Evolutionary conservation across 2,797 vertebrate species (phyloP).

Genomic region (Chelon auratus): DNA sequence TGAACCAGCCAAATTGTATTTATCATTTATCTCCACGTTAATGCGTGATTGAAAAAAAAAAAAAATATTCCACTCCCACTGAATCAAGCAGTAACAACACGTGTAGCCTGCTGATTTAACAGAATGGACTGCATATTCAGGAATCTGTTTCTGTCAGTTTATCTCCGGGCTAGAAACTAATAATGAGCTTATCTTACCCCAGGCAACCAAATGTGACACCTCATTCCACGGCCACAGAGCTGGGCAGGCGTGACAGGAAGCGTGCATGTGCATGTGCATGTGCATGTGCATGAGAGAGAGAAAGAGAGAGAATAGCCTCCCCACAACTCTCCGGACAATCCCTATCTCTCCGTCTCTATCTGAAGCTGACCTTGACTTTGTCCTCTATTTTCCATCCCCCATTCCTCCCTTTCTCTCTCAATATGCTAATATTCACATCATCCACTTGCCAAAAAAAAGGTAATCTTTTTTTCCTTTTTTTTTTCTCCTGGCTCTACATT

Average conservation of each 20-base stretch:
- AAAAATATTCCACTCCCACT: conserved; percentile 7
- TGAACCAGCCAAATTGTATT: conserved; percentile 1
- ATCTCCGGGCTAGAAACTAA: conserved; percentile 60
- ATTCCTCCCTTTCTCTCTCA: neutral
- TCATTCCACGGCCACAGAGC: conserved; percentile 64
- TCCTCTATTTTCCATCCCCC: conserved; percentile 62
- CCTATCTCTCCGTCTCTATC: conserved; percentile 42
- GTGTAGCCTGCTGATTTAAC: conserved; percentile 56
- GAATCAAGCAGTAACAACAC: conserved; percentile 43
- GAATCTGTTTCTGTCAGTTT: conserved; percentile 67
- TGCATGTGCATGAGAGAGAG: neutral
- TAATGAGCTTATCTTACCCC: conserved; percentile 73
- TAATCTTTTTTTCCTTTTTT: conserved; percentile 31
- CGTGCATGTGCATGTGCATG: conserved; percentile 31
- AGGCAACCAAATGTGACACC: conserved; percentile 76
- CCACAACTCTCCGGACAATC: too few species aligned
- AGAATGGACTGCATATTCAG: conserved; percentile 61
- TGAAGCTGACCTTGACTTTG: conserved; percentile 80
- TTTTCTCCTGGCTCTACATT: conserved; percentile 51
- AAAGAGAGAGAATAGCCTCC: too few species aligned
- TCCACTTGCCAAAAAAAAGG: conserved; percentile 49
- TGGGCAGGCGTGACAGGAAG: conserved; percentile 37
- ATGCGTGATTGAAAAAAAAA: conserved; percentile 11
- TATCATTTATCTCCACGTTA: conserved; percentile 19
- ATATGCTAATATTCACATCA: conserved; percentile 74